Evolutionary conservation across 2,888 invertebrate species (phyloP), one percentile per base, ranked within the genome.

Genomic region (Xanthorhoe designata): DNA sequence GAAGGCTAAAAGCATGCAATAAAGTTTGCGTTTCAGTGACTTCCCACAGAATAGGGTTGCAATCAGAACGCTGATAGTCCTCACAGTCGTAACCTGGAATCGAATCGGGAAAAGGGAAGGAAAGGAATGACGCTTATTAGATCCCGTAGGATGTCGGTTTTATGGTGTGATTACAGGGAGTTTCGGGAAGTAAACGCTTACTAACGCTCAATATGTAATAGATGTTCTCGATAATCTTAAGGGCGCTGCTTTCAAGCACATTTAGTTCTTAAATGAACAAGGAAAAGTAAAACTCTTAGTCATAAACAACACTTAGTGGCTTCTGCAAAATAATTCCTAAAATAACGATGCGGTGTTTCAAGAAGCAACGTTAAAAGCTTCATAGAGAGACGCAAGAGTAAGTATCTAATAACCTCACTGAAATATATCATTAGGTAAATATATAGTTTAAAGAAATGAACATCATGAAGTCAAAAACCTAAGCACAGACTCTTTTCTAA

Each of bases 51-150:
- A 85, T 78, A 4, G 89, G 79, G 66, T 70, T 79, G 75, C 87
- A 86, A 6, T 75, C 68, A 18, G 29, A 62, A 29, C 58, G 42
- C 42, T 73, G 69, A 29, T 78, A 74, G 58, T 83, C 80, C 61
- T 76, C 81, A 70, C 18, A 92, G 81, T 69, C 91, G 90, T 67
- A 92, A 82, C 73, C 91, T 91, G 89, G 59, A 88, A 88, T 70
- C 19, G 64, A 63, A 77, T 72, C 63, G 61, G 55, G 42, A 53
- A 64, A 61, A 50, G 49, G 24, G 45, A 49, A 51, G 42, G 61
- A 66, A 42, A 53, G 68, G 32, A 38, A 65, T 66, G 70, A 70
- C 51, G 51, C 65, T 70, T 69, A 72, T 69, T 65, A 68, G 68
- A 72, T 63, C 61, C 63, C 59, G 62, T 61, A 63, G 45, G 49